Evolutionary conservation across 2,113 vertebrate species (phyloP).

Genomic region (Camelus dromedarius): DNA sequence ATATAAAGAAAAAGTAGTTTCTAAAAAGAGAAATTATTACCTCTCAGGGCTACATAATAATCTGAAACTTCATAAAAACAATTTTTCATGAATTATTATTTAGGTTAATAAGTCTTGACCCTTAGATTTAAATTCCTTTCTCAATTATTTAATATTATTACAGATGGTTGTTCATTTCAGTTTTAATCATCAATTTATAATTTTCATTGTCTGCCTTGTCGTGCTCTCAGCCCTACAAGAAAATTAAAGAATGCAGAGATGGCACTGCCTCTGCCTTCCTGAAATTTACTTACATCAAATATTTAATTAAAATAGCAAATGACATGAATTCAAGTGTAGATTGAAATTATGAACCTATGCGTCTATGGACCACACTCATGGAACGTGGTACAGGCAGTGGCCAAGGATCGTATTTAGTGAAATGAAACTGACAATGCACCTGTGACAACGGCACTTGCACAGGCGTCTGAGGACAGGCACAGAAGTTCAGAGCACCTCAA

Average conservation of each 20-base stretch:
- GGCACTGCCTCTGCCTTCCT: not conserved
- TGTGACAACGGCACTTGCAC: not conserved
- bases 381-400: not conserved
- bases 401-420: not conserved
- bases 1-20: not conserved
- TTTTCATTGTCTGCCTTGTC: not conserved
- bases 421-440: not conserved
- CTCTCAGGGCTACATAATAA: not conserved
- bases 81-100: constrained; percentile 34
- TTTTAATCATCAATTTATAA: constrained; percentile 29
- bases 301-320: not conserved
- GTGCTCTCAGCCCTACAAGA: not conserved
- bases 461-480: not conserved
- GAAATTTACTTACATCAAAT: constrained; percentile 35
- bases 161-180: not conserved
- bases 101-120: not conserved
- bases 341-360: not conserved
- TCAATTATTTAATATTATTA: constrained; percentile 35
- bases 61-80: not conserved
- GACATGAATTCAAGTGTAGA: not conserved
- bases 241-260: constrained; percentile 7
- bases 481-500: not conserved
- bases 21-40: not conserved
- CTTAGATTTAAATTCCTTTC: constrained; percentile 25
- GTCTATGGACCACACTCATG: not conserved